These are phyloP conservation scores for Pluvialis apricaria DNA, from an alignment of 2,113 vertebrate genomes.

Conservation along the genomic window DNA sequence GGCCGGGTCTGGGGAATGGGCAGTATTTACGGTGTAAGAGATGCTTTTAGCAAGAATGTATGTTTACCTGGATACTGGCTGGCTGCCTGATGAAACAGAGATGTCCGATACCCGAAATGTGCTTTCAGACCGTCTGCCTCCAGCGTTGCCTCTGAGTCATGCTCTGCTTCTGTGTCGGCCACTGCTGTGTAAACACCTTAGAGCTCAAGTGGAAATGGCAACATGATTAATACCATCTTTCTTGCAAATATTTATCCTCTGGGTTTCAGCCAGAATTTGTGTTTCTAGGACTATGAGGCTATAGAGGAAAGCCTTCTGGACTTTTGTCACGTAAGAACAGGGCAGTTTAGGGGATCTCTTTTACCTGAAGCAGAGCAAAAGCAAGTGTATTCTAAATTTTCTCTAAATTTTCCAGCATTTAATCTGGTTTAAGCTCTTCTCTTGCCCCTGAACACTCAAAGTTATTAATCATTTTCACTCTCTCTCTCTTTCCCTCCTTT, in stretches of 20 bases:
- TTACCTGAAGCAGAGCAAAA: not conserved
- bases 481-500: not conserved
- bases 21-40: not conserved
- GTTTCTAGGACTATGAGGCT: not conserved
- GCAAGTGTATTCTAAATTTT: not conserved
- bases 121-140: not conserved
- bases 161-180: not conserved
- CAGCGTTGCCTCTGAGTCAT: not conserved
- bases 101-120: not conserved
- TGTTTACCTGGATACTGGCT: not conserved
- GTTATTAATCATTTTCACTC: not conserved
- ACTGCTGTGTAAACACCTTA: slow-evolving; percentile 42
- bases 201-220: slow-evolving; percentile 32
- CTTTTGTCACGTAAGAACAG: not conserved
- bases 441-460: not conserved
- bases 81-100: not conserved
- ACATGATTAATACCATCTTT: slow-evolving; percentile 37
- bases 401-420: not conserved
- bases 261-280: not conserved
- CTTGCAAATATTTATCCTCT: slow-evolving; percentile 32
- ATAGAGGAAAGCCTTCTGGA: not conserved
- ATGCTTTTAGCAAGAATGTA: not conserved
- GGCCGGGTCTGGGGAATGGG: not conserved
- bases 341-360: not conserved
- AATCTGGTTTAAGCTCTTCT: not conserved